Evolutionary conservation across 2,113 vertebrate genomes (phyloP), one percentile per base, ranked within the genome.

Genomic region (Casuarius casuarius): DNA sequence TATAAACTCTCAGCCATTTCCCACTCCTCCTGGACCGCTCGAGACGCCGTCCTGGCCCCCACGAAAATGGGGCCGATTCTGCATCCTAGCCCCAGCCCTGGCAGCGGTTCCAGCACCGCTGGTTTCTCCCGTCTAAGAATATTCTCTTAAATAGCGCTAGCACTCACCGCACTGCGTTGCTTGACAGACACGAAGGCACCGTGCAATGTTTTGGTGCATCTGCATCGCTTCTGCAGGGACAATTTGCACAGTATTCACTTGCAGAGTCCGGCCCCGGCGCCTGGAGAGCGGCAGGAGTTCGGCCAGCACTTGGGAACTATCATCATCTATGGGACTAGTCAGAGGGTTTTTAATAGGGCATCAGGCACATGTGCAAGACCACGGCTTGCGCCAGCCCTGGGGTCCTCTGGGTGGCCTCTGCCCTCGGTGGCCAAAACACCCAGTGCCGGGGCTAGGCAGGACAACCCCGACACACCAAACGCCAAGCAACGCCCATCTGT

Each of bases 401-500:
- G 29, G n/a, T n/a, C n/a, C n/a, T n/a, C n/a, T n/a, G 17, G 28
- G 56, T 1, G 56, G 29, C 28, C 52, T 28, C 52, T 15, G 52
- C 3, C 26, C 28, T 56, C 28, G 8, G 28, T 18, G 5, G 28
- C 40, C 5, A 0, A 33, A 54, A 46, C 2, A 1, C 6, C 4
- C 7, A 2, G 29, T 1, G 0, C 28, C 52, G 20, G 67, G 72
- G 49, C 25, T 35, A 44, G 7, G 10, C 0, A 2, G 25, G 67
- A 80, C 20, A 40, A 29, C 5, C 82, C 56, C 5, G 0, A 4
- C 33, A 20, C 18, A 66, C 13, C 18, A 25, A 6, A 3, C 23
- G 2, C 10, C 23, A 19, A 72, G 40, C 12, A 15, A 38, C 31
- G 81, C 51, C 29, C 40, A 13, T 38, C 46, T 25, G 6, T 17